phyloP scores from a whole-genome alignment of 2,888 invertebrate species.

The Pantelozetes paolii region DNA sequence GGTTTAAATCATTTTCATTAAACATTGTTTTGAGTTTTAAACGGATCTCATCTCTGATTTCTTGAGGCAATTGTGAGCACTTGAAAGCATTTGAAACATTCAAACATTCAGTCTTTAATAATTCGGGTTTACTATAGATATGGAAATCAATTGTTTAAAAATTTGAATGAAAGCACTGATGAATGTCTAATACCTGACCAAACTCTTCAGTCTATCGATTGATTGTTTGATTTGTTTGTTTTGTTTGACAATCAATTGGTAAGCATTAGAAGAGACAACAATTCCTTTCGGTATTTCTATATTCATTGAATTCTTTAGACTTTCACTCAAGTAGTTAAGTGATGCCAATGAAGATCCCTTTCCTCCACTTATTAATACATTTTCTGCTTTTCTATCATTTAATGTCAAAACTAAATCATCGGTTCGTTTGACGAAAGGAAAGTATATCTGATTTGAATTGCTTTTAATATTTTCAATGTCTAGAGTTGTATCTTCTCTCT shows the following conservation, averaged over 20 bases:
- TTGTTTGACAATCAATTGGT: background rate
- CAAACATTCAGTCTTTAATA: background rate
- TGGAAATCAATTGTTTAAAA: too few relatives aligned
- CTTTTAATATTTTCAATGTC: background rate
- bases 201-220: background rate
- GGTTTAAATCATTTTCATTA: background rate
- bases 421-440: background rate
- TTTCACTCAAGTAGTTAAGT: constrained; percentile 1
- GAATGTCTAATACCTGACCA: background rate
- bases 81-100: background rate
- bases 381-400: background rate
- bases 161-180: too few relatives aligned
- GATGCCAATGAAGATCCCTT: constrained; percentile 41
- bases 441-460: background rate
- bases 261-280: constrained; percentile 40
- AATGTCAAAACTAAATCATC: constrained; percentile 13
- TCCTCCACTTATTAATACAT: constrained; percentile 43
- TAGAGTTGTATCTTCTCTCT: background rate
- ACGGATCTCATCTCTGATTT: background rate
- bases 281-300: constrained; percentile 37
- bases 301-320: background rate
- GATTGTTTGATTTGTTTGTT: background rate
- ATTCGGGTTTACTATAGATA: background rate
- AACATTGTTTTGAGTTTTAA: background rate
- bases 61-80: background rate